phyloP scores from a whole-genome alignment of 2,113 vertebrate species.

The Archilochus colubris region DNA sequence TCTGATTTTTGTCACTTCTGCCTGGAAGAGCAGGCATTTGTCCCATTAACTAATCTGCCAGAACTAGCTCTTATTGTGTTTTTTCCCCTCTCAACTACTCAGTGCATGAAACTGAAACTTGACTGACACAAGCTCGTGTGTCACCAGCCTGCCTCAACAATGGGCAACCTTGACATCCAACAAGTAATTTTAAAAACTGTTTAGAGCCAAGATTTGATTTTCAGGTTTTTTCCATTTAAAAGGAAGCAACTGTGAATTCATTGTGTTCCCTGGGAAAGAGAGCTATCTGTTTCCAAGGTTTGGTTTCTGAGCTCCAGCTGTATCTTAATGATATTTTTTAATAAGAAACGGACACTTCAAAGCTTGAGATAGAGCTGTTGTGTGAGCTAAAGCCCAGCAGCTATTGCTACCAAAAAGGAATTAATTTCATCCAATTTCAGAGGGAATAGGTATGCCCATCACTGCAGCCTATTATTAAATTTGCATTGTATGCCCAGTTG shows the following conservation, averaged over 20 bases:
- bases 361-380: neutral
- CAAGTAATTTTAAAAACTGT: neutral
- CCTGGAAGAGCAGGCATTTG: neutral
- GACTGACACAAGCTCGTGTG: neutral
- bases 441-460: neutral
- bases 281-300: neutral
- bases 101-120: neutral
- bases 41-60: constrained; percentile 16
- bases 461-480: neutral
- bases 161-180: neutral
- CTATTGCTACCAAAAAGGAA: neutral
- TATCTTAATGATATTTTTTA: neutral
- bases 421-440: neutral
- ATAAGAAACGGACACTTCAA: constrained; percentile 5
- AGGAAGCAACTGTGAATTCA: neutral
- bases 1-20: neutral
- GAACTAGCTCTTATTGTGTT: neutral
- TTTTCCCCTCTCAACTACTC: neutral
- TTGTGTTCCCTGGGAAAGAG: neutral
- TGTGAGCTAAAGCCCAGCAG: neutral
- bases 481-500: neutral
- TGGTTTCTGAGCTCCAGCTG: neutral
- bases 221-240: neutral
- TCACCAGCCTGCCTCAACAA: neutral
- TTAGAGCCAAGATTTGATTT: neutral